phyloP scores from a whole-genome alignment of 92 coral and sea anemone species.

The Plumapathes pennacea region DNA sequence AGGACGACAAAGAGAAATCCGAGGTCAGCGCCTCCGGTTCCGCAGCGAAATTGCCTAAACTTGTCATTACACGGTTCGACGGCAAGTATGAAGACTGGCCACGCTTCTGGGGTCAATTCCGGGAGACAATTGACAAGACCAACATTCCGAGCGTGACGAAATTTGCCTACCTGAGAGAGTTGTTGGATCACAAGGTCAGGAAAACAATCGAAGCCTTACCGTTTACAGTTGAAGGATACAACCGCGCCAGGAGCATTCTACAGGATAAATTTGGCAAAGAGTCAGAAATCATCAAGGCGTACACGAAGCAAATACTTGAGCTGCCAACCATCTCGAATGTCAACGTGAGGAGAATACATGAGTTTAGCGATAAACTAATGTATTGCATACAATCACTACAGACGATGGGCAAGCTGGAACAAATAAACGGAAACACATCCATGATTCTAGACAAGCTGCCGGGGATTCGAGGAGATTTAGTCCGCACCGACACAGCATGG shows the following conservation, averaged over 20 bases:
- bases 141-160: constrained; percentile 18
- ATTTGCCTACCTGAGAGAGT: constrained; percentile 31
- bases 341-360: constrained; percentile 24
- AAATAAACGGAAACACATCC: constrained; percentile 15
- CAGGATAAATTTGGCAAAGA: constrained; percentile 24
- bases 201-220: constrained; percentile 27
- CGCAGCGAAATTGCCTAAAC: constrained; percentile 38
- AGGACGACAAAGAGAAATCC: constrained; percentile 11
- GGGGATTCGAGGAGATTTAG: constrained; percentile 17
- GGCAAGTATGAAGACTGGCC: constrained; percentile 36
- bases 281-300: constrained; percentile 27
- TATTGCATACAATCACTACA: constrained; percentile 32
- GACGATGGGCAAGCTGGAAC: constrained; percentile 20
- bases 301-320: constrained; percentile 9
- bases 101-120: constrained; percentile 31
- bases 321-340: constrained; percentile 14
- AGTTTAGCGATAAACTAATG: constrained; percentile 37
- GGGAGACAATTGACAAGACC: constrained; percentile 23
- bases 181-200: constrained; percentile 20
- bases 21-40: too few relatives aligned
- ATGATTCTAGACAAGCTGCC: constrained; percentile 44
- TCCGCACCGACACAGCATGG: constrained; percentile 5
- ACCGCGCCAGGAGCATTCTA: constrained; percentile 34
- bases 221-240: constrained; percentile 34
- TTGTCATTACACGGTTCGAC: constrained; percentile 17